A percentile compares a stretch with the other conserved stretches of the same genome.
Evolutionary conservation across 2,797 vertebrate genomes (phyloP).

Genomic region (Pangasius djambal): DNA sequence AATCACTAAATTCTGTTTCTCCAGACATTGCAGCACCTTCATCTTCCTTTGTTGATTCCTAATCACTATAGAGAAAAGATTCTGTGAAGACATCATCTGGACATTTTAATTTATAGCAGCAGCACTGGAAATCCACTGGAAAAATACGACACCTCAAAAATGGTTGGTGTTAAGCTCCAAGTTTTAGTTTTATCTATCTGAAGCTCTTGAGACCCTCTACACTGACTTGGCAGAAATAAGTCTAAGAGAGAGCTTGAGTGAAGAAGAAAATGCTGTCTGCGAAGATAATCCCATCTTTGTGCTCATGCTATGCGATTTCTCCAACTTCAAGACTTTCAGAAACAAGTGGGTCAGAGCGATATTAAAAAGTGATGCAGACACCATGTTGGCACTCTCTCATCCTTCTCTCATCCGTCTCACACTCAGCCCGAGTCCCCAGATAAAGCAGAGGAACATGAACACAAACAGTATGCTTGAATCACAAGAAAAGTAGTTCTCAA

Average conservation of each 20-base stretch:
- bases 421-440: background rate
- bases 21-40: background rate
- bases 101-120: background rate
- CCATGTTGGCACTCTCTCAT: conserved; percentile 49
- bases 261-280: conserved; percentile 41
- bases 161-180: background rate
- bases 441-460: conserved; percentile 1
- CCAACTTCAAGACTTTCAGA: conserved; percentile 56
- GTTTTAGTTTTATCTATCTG: background rate
- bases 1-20: background rate
- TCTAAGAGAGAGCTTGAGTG: conserved; percentile 52
- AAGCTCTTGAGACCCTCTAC: conserved; percentile 10
- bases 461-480: background rate
- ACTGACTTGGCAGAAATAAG: conserved; percentile 47
- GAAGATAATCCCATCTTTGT: conserved; percentile 65
- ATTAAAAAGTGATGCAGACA: conserved; percentile 69
- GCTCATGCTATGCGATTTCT: conserved; percentile 31
- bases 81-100: background rate
- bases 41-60: background rate
- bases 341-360: conserved; percentile 75
- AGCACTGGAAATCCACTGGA: background rate
- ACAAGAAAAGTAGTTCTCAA: background rate
- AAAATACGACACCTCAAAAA: background rate
- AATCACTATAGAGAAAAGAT: background rate
- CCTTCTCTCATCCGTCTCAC: conserved; percentile 14